Evolutionary conservation across 1,140 invertebrate genomes (phyloP).

Genomic region (Platyscapa corneri): DNA sequence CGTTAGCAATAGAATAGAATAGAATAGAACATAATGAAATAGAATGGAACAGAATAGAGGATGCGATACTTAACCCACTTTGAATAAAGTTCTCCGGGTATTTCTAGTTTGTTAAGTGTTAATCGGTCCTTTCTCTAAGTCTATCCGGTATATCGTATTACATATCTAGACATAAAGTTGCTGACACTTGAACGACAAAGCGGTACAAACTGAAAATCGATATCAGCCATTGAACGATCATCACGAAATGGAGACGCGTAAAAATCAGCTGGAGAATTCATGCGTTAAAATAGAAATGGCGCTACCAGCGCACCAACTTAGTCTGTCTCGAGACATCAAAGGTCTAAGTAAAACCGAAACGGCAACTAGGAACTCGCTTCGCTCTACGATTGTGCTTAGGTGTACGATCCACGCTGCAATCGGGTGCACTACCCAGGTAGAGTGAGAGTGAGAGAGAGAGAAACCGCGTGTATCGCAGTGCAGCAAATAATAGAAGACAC

Average conservation of each 20-base stretch:
- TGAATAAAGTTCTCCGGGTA: neutral
- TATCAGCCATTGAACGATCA: neutral
- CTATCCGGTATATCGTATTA: too few relatives aligned
- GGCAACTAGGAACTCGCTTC: neutral
- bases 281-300: neutral
- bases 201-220: too few relatives aligned
- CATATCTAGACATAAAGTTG: too few relatives aligned
- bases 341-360: constrained; percentile 57
- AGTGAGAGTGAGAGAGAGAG: neutral
- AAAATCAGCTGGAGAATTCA: neutral
- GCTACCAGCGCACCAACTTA: constrained; percentile 59
- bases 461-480: neutral
- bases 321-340: constrained; percentile 71
- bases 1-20: too few relatives aligned
- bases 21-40: too few relatives aligned
- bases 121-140: too few relatives aligned
- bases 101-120: too few relatives aligned
- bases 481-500: neutral
- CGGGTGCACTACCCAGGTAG: neutral
- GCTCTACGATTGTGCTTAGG: constrained; percentile 52
- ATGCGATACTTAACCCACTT: neutral
- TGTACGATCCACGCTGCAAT: neutral
- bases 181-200: too few relatives aligned
- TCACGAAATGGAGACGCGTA: neutral
- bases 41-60: neutral